Evolutionary conservation across 2,888 invertebrate species (phyloP), one percentile per base, ranked within the genome.

Genomic region (Drosophila recens): DNA sequence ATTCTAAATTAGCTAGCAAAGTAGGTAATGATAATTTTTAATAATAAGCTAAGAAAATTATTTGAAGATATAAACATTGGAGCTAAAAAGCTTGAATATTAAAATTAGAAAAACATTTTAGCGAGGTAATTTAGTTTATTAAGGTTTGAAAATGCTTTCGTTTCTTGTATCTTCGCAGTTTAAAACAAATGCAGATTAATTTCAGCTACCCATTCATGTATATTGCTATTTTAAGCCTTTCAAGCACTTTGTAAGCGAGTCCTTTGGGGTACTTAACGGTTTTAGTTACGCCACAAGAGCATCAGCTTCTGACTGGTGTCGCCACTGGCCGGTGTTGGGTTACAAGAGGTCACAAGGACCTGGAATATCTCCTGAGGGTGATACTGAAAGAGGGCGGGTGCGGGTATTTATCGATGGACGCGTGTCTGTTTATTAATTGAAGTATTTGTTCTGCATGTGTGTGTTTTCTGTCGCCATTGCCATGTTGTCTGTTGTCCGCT

Each of bases 401-500:
- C 42, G 59, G 67, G 61, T 84, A 83, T 89, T 87, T 89, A 83
- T 89, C 81, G 84, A 89, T 87, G 87, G 84, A 82, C 86, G 86
- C 86, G 86, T 87, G 89, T 80, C 86, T 87, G 80, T 87, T 89
- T 87, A 87, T 87, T 87, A 87, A 87, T 87, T 87, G 89, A 87
- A 87, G 89, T 86, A 89, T 86, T 89, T 86, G 89, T 86, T 82
- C 76, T 57, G 73, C 66, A 73, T 65, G 67, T 64, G 56, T 53
- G 80, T 76, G 62, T 75, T 58, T 65, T 48, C 34, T 49, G 63
- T 54, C 48, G 70, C 51, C 65, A 70, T 78, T 62, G 62, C 58
- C 63, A 27, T 27, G 27, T 27, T 27, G 27, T 27, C 27, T 27
- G 27, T 27, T 27, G 27, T 58, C 70, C 75, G 79, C 64, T 69